Percentiles rank a stretch among this genome's conserved stretches.
phyloP scores from a whole-genome alignment of 2,797 vertebrate genomes.

The Merluccius polli region DNA sequence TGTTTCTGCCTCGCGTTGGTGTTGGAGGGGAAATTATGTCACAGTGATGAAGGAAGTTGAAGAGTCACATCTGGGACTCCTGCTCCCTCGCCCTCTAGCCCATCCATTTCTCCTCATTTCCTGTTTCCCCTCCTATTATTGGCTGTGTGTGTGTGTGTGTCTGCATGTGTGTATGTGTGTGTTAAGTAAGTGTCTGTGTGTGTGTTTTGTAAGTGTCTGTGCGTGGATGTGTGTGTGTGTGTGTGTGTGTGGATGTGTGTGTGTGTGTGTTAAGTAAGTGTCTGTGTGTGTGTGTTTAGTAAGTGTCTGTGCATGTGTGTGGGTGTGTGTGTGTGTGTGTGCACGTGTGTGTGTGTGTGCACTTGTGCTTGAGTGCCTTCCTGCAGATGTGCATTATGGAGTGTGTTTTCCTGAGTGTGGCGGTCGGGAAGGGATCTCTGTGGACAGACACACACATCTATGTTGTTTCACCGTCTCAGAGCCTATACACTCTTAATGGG shows the following conservation, averaged over 20 bases:
- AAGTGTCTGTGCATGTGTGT: too few relatives aligned
- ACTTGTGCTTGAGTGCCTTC: too few relatives aligned
- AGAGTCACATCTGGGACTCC: slow-evolving; percentile 33
- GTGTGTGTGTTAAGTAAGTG: too few relatives aligned
- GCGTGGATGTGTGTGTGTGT: too few relatives aligned
- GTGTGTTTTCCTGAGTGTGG: slow-evolving; percentile 1
- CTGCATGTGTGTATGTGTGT: too few relatives aligned
- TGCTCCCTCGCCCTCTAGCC: slow-evolving; percentile 4
- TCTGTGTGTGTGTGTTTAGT: too few relatives aligned
- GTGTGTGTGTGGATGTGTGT: too few relatives aligned
- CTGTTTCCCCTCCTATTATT: background rate
- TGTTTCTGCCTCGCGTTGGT: slow-evolving; percentile 17
- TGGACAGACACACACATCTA: too few relatives aligned
- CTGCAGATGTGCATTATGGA: slow-evolving; percentile 16
- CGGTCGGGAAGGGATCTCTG: background rate
- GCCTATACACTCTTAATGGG: too few relatives aligned
- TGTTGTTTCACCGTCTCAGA: background rate
- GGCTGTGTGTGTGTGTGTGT: background rate
- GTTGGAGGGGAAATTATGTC: slow-evolving; percentile 40
- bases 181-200: too few relatives aligned
- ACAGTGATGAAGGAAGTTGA: slow-evolving; percentile 41
- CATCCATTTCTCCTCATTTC: background rate
- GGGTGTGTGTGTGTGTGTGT: background rate
- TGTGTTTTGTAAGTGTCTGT: too few relatives aligned
- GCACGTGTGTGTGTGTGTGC: background rate